phyloP scores from a whole-genome alignment of 2,113 vertebrate genomes.

The Myotis brandtii region DNA sequence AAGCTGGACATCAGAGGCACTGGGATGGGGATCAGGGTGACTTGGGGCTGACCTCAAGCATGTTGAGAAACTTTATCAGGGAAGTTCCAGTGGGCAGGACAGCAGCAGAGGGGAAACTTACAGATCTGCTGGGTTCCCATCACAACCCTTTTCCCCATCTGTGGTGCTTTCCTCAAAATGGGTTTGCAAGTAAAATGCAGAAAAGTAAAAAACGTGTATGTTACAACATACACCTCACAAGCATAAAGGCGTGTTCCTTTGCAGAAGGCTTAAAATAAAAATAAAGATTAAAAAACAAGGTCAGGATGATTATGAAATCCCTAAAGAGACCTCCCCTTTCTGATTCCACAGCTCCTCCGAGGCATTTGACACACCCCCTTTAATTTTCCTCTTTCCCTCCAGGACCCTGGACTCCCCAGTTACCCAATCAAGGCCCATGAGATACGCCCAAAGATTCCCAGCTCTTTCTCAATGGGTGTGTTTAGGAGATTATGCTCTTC shows the following conservation, averaged over 20 bases:
- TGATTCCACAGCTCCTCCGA: background rate
- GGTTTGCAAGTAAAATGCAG: background rate
- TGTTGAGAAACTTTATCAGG: background rate
- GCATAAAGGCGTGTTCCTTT: accelerated
- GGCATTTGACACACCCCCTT: accelerated
- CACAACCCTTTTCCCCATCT: too few relatives aligned
- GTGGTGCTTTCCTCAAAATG: background rate
- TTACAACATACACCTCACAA: background rate
- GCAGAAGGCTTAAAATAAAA: background rate
- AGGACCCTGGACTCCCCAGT: accelerated
- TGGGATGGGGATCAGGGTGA: background rate
- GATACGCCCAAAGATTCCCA: accelerated
- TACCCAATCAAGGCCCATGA: background rate
- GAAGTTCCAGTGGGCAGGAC: background rate
- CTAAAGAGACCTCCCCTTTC: background rate
- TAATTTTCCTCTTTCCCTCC: background rate
- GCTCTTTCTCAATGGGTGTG: background rate
- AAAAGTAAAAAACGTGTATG: background rate
- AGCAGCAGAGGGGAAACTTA: accelerated
- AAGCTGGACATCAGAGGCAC: accelerated
- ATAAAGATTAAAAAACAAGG: background rate
- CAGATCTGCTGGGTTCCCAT: background rate
- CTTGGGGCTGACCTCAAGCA: background rate
- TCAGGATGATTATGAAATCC: background rate
- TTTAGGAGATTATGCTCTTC: background rate